phyloP scores from a whole-genome alignment of 2,113 vertebrate species.

The Sphyrna mokarran region DNA sequence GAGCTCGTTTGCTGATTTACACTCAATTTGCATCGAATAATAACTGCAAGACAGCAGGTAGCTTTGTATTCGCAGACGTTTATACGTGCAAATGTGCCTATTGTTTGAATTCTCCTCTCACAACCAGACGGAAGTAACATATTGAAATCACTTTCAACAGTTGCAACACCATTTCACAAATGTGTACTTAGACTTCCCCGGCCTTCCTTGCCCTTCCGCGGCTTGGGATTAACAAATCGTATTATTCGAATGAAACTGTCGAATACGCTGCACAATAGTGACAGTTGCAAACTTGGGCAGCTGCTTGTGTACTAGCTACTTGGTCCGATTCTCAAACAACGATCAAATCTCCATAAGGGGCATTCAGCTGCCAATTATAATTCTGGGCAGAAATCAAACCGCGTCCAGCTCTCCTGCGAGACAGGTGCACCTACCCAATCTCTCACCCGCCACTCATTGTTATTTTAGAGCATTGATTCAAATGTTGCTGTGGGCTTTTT shows the following conservation, averaged over 20 bases:
- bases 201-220: not conserved
- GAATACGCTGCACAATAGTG: not conserved
- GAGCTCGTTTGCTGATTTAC: not conserved
- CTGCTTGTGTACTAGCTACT: not conserved
- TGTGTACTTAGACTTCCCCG: too few relatives aligned
- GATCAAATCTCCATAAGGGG: not conserved
- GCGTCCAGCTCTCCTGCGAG: not conserved
- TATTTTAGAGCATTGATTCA: not conserved
- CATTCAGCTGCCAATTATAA: not conserved
- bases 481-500: not conserved
- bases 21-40: not conserved
- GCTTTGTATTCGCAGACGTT: not conserved
- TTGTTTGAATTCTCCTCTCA: not conserved
- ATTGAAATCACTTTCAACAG: not conserved
- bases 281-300: not conserved
- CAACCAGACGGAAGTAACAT: not conserved
- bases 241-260: not conserved
- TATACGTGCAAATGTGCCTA: not conserved
- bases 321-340: not conserved
- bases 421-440: not conserved
- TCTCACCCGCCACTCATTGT: not conserved
- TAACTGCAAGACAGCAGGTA: not conserved
- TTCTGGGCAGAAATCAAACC: not conserved
- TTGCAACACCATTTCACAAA: not conserved
- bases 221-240: not conserved